Evolutionary conservation across 2,888 invertebrate genomes (phyloP), one percentile per base, ranked within the genome.

Genomic region (Thumatha senex): DNA sequence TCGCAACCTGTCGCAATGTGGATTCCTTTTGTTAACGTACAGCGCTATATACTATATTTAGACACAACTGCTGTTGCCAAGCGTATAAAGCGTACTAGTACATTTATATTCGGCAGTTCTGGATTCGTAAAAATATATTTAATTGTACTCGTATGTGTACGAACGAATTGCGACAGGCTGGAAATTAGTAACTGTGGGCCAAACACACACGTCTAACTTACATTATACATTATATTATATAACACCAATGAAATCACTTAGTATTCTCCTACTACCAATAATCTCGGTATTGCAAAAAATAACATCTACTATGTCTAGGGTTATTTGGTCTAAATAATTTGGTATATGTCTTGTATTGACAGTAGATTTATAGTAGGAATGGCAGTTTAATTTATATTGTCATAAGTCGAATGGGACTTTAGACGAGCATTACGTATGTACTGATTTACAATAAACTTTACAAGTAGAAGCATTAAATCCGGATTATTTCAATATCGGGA

Each of bases 151-250:
- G n/a, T n/a, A n/a, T n/a, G n/a, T n/a, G n/a, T n/a, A n/a, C 13
- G 42, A 48, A 41, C 44, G 45, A 57, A 58, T 54, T 34, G 46
- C 47, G 60, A 59, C 59, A 56, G 60, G 46, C 56, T 56, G 62
- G 48, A 69, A 65, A 63, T 62, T 56, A 60, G 56, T 68, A 53
- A 64, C 8, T 68, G 63, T 65, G 67, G 63, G 56, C 65, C 60
- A 49, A 53, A 61, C 48, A 54, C 46, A 51, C 63, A 60, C 64
- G 62, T 61, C 49, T 58, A 63, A 64, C 63, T 67, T 61, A 72
- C 66, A 68, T 69, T 65, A 62, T 70, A 74, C 56, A 70, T 66
- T 74, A 72, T 70, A 67, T 72, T 50, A 71, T 61, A 62, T 56
- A 72, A 76, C 72, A 72, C 65, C 63, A 70, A 75, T 66, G 56